phyloP scores from a whole-genome alignment of 2,113 vertebrate genomes.

The Salvelinus alpinus region DNA sequence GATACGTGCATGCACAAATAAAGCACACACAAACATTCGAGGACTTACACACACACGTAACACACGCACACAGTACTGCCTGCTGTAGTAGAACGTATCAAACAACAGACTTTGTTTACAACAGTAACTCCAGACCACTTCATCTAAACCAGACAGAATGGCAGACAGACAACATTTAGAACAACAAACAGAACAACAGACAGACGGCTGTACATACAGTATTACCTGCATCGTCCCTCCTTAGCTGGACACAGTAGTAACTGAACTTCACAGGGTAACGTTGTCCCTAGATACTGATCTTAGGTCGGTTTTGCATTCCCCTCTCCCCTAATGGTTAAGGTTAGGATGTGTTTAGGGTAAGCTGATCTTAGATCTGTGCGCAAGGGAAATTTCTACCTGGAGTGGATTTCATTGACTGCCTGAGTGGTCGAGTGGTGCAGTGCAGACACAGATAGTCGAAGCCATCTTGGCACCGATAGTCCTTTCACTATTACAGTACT shows the following conservation, averaged over 20 bases:
- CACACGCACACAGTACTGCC: not conserved
- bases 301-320: constrained; percentile 24
- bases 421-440: constrained; percentile 34
- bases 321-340: not conserved
- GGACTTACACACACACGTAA: not conserved
- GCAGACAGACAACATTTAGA: constrained; percentile 11
- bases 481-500: constrained; percentile 44
- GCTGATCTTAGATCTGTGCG: not conserved
- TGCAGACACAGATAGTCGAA: constrained; percentile 42
- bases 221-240: constrained; percentile 35
- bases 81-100: not conserved
- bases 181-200: constrained; percentile 10
- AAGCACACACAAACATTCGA: too few species aligned
- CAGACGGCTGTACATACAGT: constrained; percentile 11
- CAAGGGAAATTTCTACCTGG: not conserved
- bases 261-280: too few species aligned
- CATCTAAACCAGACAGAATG: constrained; percentile 2
- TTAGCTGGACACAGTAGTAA: constrained; percentile 15
- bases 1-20: too few species aligned
- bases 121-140: constrained; percentile 24
- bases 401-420: constrained; percentile 18
- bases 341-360: not conserved
- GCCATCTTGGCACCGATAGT: constrained; percentile 32
- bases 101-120: not conserved
- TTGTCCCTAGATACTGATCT: too few species aligned